phyloP scores from a whole-genome alignment of 2,797 vertebrate genomes.

The Sciurus carolinensis region DNA sequence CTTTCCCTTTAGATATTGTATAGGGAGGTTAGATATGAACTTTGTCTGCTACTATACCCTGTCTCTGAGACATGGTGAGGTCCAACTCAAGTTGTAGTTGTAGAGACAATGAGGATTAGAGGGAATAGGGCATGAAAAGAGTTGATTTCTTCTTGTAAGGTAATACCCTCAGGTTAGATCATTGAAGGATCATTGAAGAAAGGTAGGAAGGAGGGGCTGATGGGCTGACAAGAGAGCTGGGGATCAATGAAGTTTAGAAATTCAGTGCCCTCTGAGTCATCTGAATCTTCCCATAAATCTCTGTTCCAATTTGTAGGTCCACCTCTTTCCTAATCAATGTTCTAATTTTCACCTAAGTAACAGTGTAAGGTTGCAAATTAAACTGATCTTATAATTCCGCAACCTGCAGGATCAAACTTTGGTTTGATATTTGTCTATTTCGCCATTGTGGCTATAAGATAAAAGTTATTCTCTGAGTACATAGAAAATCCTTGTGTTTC shows the following conservation, averaged over 20 bases:
- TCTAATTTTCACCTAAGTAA: conserved; percentile 72
- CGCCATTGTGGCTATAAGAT: conserved; percentile 7
- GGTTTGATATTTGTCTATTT: conserved; percentile 67
- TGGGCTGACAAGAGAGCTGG: neutral
- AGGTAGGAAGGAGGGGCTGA: conserved; percentile 18
- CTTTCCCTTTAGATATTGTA: conserved; percentile 16
- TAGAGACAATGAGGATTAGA: neutral
- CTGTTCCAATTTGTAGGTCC: conserved; percentile 58
- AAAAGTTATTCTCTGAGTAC: conserved; percentile 17
- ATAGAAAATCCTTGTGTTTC: conserved; percentile 60
- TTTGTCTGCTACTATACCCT: neutral
- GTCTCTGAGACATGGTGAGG: neutral
- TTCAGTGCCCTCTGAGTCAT: conserved; percentile 57
- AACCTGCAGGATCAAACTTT: conserved; percentile 24
- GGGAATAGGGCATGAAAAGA: neutral
- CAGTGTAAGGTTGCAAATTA: neutral
- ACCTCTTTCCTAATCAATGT: conserved; percentile 68
- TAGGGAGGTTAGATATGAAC: neutral
- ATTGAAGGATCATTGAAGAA: neutral
- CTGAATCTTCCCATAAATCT: conserved; percentile 55
- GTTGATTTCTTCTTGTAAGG: conserved; percentile 14
- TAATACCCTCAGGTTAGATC: neutral
- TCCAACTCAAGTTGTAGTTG: neutral
- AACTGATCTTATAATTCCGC: conserved; percentile 59
- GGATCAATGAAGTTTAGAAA: conserved; percentile 72